These are phyloP conservation scores for Tipula vernalis DNA, from an alignment of 2,888 invertebrate species.

Conservation along the genomic window DNA sequence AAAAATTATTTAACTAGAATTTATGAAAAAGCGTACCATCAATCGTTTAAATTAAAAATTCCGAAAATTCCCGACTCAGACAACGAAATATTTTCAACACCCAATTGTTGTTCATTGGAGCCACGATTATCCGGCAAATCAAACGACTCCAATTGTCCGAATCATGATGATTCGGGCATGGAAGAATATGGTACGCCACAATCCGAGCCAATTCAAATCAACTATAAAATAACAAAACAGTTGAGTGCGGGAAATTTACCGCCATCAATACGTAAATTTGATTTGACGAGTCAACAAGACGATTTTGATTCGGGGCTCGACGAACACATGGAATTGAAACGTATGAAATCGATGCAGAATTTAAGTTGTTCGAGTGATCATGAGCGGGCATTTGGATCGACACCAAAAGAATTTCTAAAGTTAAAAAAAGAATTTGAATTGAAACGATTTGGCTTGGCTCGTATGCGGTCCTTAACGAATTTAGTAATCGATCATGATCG, in stretches of 20 bases:
- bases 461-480: constrained; percentile 31
- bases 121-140: background rate
- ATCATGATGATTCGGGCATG: constrained; percentile 19
- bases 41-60: constrained; percentile 32
- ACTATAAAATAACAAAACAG: constrained; percentile 12
- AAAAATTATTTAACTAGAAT: constrained; percentile 29
- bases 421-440: constrained; percentile 16
- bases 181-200: constrained; percentile 33
- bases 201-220: constrained; percentile 25
- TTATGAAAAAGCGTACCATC: constrained; percentile 32
- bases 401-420: constrained; percentile 15
- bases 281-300: background rate
- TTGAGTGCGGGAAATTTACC: constrained; percentile 12
- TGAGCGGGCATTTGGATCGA: constrained; percentile 15
- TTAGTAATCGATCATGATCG: constrained; percentile 26
- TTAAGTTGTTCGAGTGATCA: constrained; percentile 20
- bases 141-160: background rate
- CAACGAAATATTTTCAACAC: constrained; percentile 27
- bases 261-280: background rate
- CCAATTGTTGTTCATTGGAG: constrained; percentile 28
- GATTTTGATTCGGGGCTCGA: constrained; percentile 31
- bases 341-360: constrained; percentile 35
- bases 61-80: constrained; percentile 19
- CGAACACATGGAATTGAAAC: constrained; percentile 23
- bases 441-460: constrained; percentile 13